Evolutionary conservation across 2,888 invertebrate genomes (phyloP).

Genomic region (Lepeophtheirus nordmannii): DNA sequence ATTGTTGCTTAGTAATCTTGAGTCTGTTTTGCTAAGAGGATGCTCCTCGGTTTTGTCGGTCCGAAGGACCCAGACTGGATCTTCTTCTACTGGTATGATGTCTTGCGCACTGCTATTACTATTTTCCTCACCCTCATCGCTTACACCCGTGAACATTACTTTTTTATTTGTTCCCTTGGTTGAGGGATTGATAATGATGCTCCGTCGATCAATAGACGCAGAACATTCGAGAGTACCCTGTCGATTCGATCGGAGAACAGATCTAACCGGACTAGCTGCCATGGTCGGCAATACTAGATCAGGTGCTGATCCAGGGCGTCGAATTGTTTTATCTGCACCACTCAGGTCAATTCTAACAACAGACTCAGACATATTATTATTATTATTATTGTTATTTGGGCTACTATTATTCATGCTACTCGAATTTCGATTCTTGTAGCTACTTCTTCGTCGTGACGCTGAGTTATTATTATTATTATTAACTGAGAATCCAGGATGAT

Average conservation of each 20-base stretch:
- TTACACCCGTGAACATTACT: conserved; percentile 21
- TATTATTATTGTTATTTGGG: background rate
- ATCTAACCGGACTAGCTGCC: background rate
- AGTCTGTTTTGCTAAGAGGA: background rate
- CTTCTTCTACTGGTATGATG: background rate
- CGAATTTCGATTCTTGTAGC: background rate
- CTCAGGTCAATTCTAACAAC: conserved; percentile 17
- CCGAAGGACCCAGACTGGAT: conserved; percentile 16
- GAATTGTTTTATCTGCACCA: conserved; percentile 16
- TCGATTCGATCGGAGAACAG: background rate
- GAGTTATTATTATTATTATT: background rate
- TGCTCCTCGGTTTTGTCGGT: background rate
- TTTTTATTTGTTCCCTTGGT: conserved; percentile 6
- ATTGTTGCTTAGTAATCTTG: background rate
- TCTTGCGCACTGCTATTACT: background rate
- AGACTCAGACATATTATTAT: background rate
- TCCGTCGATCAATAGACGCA: background rate
- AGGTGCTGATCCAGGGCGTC: conserved; percentile 8
- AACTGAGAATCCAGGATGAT: background rate
- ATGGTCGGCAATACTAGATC: background rate
- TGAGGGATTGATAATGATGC: background rate
- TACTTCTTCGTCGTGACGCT: background rate
- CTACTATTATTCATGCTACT: background rate
- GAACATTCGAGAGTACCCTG: background rate
- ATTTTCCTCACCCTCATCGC: conserved; percentile 7